These are phyloP conservation scores for Rynchops niger DNA, from an alignment of 2,113 vertebrate species.

Conservation along the genomic window DNA sequence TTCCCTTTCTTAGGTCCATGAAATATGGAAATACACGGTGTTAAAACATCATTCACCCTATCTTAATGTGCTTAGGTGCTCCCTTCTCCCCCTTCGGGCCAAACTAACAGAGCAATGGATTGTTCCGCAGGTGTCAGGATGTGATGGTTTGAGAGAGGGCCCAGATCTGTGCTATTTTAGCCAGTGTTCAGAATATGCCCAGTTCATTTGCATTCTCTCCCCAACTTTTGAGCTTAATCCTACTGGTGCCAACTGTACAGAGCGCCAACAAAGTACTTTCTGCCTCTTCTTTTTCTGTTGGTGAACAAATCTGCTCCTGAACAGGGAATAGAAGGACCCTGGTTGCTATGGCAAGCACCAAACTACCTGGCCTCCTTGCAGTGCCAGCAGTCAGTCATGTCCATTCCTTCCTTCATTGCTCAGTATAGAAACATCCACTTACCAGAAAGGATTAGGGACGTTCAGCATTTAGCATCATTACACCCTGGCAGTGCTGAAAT, in stretches of 20 bases:
- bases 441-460: neutral
- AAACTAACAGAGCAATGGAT: neutral
- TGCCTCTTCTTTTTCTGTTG: neutral
- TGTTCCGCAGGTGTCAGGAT: rapidly evolving
- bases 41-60: neutral
- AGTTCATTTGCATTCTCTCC: neutral
- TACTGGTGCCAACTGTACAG: neutral
- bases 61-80: neutral
- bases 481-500: neutral
- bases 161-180: neutral
- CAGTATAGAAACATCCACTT: neutral
- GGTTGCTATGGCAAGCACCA: neutral
- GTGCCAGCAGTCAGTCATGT: neutral
- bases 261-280: neutral
- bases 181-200: neutral
- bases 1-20: neutral
- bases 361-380: neutral
- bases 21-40: neutral
- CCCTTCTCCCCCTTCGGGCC: neutral
- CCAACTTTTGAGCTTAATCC: neutral
- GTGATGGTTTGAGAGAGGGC: neutral
- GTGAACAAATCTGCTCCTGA: neutral
- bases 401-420: neutral
- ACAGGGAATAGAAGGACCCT: rapidly evolving
- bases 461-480: neutral